Conservation (phyloP, 2,888 invertebrate genomes). For the Phortica okadai region DNA sequence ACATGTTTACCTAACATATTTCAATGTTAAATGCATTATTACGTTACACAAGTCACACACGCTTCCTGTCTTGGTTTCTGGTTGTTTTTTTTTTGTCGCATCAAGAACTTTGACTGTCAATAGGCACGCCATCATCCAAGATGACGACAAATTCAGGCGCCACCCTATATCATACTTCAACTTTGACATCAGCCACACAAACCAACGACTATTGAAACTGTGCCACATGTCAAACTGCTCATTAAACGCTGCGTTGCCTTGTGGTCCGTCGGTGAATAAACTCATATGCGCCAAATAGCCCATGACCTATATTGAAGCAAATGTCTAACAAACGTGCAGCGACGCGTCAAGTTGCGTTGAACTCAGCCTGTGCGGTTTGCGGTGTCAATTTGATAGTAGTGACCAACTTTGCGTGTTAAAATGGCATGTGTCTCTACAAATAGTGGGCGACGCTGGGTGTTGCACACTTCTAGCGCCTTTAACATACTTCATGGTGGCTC, state of each 20-base stretch:
- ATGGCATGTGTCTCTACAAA: not conserved
- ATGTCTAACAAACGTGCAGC: not conserved
- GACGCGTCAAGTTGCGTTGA: not conserved
- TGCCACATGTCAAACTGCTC: slow-evolving; percentile 19
- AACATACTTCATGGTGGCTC: not conserved
- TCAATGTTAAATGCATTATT: not conserved
- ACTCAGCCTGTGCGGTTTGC: not conserved
- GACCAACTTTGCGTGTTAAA: slow-evolving; percentile 11
- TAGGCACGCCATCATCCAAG: not conserved
- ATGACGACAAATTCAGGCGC: not conserved
- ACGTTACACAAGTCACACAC: not conserved
- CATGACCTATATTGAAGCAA: slow-evolving; percentile 12
- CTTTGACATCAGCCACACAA: not conserved
- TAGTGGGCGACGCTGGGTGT: not conserved
- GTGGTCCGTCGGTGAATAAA: slow-evolving; percentile 20
- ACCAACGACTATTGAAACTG: not conserved
- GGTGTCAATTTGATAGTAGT: not conserved
- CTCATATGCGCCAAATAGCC: slow-evolving; percentile 18
- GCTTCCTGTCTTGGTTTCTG: slow-evolving; percentile 1
- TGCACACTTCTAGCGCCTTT: not conserved
- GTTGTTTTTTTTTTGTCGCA: not conserved
- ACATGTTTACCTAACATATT: not conserved
- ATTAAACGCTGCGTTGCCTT: slow-evolving; percentile 5
- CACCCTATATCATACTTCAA: not conserved
- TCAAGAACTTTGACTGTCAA: not conserved